Base-by-base conservation (phyloP, 2,888 invertebrate genomes). In the Orthosia incerta region DNA sequence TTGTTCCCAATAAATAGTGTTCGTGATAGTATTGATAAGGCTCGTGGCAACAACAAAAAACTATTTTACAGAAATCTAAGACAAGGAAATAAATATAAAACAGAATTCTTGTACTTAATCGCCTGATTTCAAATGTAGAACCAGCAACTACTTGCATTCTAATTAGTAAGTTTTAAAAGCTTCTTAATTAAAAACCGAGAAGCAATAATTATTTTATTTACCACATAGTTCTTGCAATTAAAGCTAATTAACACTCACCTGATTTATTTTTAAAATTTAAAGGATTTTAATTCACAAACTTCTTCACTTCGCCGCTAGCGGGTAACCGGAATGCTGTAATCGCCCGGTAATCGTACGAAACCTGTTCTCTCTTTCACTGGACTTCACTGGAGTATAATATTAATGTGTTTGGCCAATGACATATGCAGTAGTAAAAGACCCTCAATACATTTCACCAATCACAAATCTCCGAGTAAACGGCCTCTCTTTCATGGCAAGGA, bases 311-410 rank as follows among this genome's bases (percentile, higher is more conserved):
- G 18, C 60, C 48, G 57, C 71, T 66, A 80, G 71, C 81, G 83
- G 74, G 80, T 83, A 72, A 79, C 66, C 53, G 62, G 64, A 74
- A 71, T 79, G 69, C 57, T 71, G 56, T 69, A 83, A 82, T 66
- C 53, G 9, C 39, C 39, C 39, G 26, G 31, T 61, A 65, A 39
- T 39, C 15, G 15, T 13, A 11, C 5, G 0, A 67, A 67, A 26
- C 7, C 13, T 62, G 31, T 83, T 80, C 60, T 68, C 48, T 39
- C 11, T 53, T n/a, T 16, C 23, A 11, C 18, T 16, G 20, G 46
- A 59, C 50, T 26, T 18, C n/a, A 12, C 18, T 16, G 20, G 50
- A 61, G 4, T 39, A 15, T 18, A 48, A 53, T 5, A 0, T 3
- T 0, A 0, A 0, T n/a, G 0, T 0, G 0, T 20, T 4, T 18